Conservation (phyloP, 2,888 invertebrate species). For the Belgica antarctica region DNA sequence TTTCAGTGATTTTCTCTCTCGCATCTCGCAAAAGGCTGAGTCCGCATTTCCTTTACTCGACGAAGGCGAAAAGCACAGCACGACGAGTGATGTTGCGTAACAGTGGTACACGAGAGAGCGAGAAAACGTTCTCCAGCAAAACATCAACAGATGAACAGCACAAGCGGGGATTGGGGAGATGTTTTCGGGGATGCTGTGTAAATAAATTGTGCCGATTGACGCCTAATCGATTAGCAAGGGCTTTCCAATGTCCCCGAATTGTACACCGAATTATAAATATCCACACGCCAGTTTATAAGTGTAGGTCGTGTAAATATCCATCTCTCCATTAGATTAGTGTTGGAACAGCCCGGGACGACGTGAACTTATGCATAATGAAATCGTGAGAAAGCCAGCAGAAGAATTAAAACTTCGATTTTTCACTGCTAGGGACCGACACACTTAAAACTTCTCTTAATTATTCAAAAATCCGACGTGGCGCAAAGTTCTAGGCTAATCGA, state of each 20-base stretch:
- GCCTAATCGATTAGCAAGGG: not conserved
- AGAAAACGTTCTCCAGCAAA: no score
- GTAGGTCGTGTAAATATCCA: conserved; percentile 1
- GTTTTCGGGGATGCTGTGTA: no score
- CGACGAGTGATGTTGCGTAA: not conserved
- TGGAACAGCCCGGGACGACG: not conserved
- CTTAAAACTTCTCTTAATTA: conserved; percentile 30
- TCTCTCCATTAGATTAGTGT: not conserved
- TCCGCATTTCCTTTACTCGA: no score
- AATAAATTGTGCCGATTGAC: no score
- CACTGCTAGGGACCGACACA: not conserved
- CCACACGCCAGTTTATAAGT: no score
- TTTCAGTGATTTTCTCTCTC: not conserved
- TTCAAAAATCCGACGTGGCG: conserved; percentile 34
- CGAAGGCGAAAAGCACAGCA: not conserved
- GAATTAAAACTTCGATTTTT: conserved; percentile 17
- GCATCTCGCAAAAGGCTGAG: not conserved
- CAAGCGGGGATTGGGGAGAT: no score
- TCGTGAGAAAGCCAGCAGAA: conserved; percentile 34
- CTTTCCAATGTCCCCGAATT: no score
- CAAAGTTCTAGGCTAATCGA: conserved; percentile 19
- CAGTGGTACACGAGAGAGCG: not conserved
- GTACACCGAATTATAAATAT: no score
- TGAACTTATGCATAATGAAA: conserved; percentile 5
- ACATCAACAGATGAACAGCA: no score